Conservation (phyloP, 2,888 invertebrate species). For the Drosophila vallismaia region DNA sequence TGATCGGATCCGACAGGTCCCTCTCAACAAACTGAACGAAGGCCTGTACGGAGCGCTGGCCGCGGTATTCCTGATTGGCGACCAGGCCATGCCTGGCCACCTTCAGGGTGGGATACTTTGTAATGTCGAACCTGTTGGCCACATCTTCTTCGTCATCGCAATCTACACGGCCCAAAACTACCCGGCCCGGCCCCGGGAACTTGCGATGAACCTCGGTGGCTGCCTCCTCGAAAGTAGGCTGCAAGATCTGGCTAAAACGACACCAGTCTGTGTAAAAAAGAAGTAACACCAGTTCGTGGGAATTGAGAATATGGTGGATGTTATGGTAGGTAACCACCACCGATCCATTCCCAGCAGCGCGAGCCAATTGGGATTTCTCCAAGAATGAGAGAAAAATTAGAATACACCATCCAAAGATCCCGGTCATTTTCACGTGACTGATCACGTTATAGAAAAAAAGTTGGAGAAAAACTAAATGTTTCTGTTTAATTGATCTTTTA, state of each 20-base stretch:
- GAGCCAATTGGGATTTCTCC: not conserved
- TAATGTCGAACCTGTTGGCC: conserved; percentile 93
- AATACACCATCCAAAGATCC: not conserved
- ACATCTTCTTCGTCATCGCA: conserved; percentile 93
- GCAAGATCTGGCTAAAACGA: conserved; percentile 95
- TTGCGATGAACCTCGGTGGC: conserved; percentile 87
- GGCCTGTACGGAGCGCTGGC: conserved; percentile 93
- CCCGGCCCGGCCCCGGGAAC: conserved; percentile 90
- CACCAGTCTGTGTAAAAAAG: conserved; percentile 99
- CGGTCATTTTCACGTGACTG: conserved; percentile 21
- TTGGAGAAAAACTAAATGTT: not conserved
- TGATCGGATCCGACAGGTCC: conserved; percentile 92
- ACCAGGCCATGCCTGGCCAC: conserved; percentile 94
- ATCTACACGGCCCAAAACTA: conserved; percentile 97
- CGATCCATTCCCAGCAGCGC: not conserved
- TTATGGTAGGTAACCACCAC: conserved; percentile 24
- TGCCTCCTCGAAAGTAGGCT: conserved; percentile 97
- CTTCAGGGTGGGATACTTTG: conserved; percentile 98
- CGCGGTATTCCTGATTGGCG: conserved; percentile 93
- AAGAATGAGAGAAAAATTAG: not conserved
- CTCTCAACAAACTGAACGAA: conserved; percentile 92
- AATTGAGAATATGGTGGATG: conserved; percentile 7
- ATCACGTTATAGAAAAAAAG: not conserved
- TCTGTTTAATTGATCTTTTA: not conserved
- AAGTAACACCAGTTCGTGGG: conserved; percentile 95